phyloP scores from a whole-genome alignment of 2,113 vertebrate species.

The Istiophorus platypterus region DNA sequence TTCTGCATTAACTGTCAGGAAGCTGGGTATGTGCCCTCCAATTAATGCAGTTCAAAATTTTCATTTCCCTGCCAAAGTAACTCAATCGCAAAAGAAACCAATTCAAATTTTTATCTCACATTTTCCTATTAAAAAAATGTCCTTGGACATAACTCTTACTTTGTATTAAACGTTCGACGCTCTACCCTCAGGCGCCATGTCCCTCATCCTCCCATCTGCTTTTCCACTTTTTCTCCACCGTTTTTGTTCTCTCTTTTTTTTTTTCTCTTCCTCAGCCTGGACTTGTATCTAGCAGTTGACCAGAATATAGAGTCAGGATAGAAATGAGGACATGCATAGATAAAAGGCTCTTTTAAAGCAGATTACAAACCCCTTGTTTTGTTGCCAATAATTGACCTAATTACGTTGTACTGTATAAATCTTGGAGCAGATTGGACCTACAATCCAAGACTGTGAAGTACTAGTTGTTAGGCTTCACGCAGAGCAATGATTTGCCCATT shows the following conservation, averaged over 20 bases:
- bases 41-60: constrained; percentile 5
- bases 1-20: neutral
- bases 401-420: constrained; percentile 54
- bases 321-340: constrained; percentile 72
- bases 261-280: constrained; percentile 16
- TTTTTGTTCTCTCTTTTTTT: neutral
- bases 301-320: constrained; percentile 46
- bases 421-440: constrained; percentile 15
- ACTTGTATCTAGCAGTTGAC: constrained; percentile 49
- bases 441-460: constrained; percentile 14
- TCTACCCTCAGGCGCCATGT: constrained; percentile 27
- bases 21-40: constrained; percentile 4
- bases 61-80: constrained; percentile 23
- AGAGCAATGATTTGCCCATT: neutral
- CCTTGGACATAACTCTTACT: constrained; percentile 35
- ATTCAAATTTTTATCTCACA: constrained; percentile 21
- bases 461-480: neutral
- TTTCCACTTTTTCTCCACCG: constrained; percentile 10
- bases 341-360: constrained; percentile 68
- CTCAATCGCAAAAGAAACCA: constrained; percentile 35
- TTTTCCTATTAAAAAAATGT: constrained; percentile 36
- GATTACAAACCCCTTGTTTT: constrained; percentile 62
- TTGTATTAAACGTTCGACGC: constrained; percentile 47
- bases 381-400: constrained; percentile 64
- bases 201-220: constrained; percentile 47